phyloP scores from a whole-genome alignment of 2,797 vertebrate species.

The Falco columbarius region DNA sequence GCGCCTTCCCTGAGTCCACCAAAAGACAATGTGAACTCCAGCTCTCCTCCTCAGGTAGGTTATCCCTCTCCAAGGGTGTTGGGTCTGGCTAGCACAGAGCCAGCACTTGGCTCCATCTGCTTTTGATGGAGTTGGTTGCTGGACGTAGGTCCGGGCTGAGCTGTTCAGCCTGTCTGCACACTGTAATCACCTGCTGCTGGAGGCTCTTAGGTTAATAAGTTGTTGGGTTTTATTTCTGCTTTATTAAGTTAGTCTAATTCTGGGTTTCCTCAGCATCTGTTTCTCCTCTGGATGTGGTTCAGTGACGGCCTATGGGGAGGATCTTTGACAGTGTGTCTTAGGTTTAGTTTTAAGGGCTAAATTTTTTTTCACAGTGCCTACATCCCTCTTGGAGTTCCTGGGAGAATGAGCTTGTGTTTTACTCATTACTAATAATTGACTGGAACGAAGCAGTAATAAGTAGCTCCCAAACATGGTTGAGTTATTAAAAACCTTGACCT shows the following conservation, averaged over 20 bases:
- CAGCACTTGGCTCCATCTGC: fast-evolving
- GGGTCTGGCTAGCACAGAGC: neutral
- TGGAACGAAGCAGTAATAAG: slow-evolving; percentile 40
- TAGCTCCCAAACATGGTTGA: neutral
- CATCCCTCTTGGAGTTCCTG: neutral
- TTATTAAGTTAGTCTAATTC: neutral
- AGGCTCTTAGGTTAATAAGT: neutral
- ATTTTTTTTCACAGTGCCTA: neutral
- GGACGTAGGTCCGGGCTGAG: neutral
- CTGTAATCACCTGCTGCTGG: neutral
- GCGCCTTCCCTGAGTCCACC: slow-evolving; percentile 83
- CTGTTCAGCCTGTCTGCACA: neutral
- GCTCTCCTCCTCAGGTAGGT: slow-evolving; percentile 84
- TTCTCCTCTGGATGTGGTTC: slow-evolving; percentile 20
- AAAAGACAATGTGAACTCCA: slow-evolving; percentile 83
- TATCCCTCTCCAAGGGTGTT: neutral
- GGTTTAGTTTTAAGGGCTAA: neutral
- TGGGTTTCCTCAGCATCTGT: neutral
- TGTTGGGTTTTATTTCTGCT: neutral
- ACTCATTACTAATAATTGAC: slow-evolving; percentile 32
- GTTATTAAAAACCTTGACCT: slow-evolving; percentile 63
- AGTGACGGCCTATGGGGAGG: neutral
- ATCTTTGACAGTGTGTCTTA: neutral
- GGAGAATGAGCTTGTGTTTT: slow-evolving; percentile 8
- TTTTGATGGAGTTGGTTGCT: neutral